Percentiles rank a stretch among this genome's conserved stretches.
These are phyloP conservation scores for Halcyon chelicuti DNA, from an alignment of 2,797 vertebrate species.

Conservation along the genomic window DNA sequence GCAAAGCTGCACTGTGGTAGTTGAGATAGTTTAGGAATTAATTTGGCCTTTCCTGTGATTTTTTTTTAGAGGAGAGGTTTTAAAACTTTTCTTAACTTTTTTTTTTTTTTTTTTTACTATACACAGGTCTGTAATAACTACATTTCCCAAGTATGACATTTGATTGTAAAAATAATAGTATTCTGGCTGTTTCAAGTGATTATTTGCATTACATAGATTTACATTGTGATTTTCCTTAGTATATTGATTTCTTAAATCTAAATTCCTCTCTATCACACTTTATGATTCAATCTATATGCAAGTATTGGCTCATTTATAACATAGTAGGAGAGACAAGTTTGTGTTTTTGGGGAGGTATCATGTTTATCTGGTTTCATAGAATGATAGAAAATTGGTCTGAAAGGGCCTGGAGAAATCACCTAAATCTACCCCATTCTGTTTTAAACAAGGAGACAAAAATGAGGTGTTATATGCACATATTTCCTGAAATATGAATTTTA, in stretches of 20 bases:
- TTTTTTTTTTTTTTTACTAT: not conserved
- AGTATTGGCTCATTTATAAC: not conserved
- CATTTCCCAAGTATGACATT: not conserved
- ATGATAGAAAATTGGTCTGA: not conserved
- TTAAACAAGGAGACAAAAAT: constrained; percentile 21
- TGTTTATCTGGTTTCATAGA: not conserved
- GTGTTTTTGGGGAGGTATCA: not conserved
- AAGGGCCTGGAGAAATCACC: not conserved
- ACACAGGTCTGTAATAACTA: not conserved
- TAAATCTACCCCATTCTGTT: not conserved
- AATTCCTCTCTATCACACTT: not conserved
- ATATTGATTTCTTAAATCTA: not conserved
- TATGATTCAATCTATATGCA: not conserved
- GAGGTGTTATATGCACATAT: not conserved
- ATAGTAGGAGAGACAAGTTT: not conserved
- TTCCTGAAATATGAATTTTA: constrained; percentile 39
- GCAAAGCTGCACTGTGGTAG: not conserved
- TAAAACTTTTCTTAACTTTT: not conserved
- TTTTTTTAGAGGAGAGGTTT: not conserved
- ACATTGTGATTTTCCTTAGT: not conserved
- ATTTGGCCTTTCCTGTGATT: not conserved
- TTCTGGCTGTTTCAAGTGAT: not conserved
- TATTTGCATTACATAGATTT: not conserved
- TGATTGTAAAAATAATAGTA: not conserved
- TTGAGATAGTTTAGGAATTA: not conserved